Base-by-base conservation (phyloP, 2,797 vertebrate species). In the Syndactyla subalaris region DNA sequence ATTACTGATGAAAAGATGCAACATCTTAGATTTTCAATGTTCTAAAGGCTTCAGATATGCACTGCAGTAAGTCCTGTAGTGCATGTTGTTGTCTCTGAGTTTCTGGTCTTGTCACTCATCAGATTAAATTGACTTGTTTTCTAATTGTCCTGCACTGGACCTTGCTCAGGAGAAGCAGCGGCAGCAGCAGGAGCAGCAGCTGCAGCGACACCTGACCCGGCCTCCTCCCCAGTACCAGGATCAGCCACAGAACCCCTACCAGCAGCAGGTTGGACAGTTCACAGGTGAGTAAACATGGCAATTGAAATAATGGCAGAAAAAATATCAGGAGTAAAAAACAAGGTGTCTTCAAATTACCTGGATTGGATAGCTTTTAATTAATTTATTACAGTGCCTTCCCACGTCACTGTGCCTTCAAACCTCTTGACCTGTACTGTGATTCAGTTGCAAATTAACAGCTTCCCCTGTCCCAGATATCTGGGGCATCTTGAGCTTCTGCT, bases 181-280 rank as follows among this genome's bases (percentile, higher is more conserved):
- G 36, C 98, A 99, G 76, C 98, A 98, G 93, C 98, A 99, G 89
- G 99, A 99, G 92, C 99, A 99, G 79, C 99, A 99, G 95, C 98
- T 99, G 72, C 99, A 99, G 97, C 98, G 99, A 55, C 99, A 99
- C 88, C 97, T 99, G 94, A 99, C 99, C 11, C 98, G 99, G 30
- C 99, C 99, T 0, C 99, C 99, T 2, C 99, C 99, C 17, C 99
- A 99, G 94, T 99, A 99, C 94, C 99, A 99, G 98, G 99, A 99
- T 96, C 99, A 99, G 14, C 94, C 98, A 2, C 99, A 99, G 97
- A 99, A 98, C 84, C 98, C 98, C 0, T 99, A 99, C 96, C 98
- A 99, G 55, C 98, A 98, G 7, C 97, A 98, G 78, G 98, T 98
- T 51, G 98, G 98, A 45, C 99, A 99, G 97, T 99, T 99, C 98